A percentile compares a stretch with the other conserved stretches of the same genome.
Conservation (phyloP, 1,140 invertebrate genomes). For the Pseudachorutes palmiensis region DNA sequence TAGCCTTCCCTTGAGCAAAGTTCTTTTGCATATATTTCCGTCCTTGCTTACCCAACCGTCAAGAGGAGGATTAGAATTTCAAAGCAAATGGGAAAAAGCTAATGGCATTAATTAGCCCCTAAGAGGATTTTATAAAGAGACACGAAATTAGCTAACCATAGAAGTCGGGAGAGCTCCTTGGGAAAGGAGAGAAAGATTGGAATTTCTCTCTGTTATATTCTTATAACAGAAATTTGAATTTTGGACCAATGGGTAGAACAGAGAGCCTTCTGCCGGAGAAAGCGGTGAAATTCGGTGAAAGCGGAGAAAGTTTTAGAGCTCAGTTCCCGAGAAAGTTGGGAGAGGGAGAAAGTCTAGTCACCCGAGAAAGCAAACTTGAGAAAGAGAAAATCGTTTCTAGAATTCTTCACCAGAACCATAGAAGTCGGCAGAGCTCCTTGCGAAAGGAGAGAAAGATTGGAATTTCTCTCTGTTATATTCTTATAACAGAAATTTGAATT, state of each 20-base stretch:
- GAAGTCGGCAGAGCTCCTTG: not conserved
- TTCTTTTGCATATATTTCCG: too few species aligned
- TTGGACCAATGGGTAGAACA: not conserved
- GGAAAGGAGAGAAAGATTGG: not conserved
- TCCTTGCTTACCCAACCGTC: too few species aligned
- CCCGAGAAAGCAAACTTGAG: not conserved
- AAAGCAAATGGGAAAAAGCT: not conserved
- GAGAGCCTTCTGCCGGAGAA: slow-evolving; percentile 3
- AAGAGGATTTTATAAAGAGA: slow-evolving; percentile 4
- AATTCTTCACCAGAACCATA: slow-evolving; percentile 2
- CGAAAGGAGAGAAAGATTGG: not conserved
- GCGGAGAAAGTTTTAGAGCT: not conserved
- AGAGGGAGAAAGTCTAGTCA: not conserved
- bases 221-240: not conserved
- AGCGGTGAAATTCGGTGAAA: slow-evolving; percentile 1
- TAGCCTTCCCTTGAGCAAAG: too few species aligned
- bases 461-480: too few species aligned
- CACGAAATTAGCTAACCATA: not conserved
- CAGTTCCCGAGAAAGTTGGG: not conserved
- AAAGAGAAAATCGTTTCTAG: not conserved
- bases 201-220: too few species aligned
- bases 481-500: not conserved
- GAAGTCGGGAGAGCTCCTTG: not conserved
- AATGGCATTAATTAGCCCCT: slow-evolving; percentile 6
- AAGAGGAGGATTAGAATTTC: not conserved